Conservation (phyloP, 2,113 vertebrate genomes). For the Thymallus thymallus region DNA sequence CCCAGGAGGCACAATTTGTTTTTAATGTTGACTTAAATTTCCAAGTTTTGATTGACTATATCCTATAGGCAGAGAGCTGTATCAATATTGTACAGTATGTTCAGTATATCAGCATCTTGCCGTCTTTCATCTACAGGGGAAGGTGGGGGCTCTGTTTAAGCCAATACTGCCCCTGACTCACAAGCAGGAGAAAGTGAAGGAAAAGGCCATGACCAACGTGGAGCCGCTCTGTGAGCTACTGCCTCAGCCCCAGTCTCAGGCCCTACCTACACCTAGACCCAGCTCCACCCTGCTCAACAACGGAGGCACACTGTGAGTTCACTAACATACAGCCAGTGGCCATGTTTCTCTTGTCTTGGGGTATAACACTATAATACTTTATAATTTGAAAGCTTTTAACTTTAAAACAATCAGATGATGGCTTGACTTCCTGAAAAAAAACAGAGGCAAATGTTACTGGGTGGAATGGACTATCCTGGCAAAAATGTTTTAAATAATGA, state of each 20-base stretch:
- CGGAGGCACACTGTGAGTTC: constrained; percentile 84
- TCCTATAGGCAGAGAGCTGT: no score
- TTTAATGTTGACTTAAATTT: neutral
- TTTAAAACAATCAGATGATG: neutral
- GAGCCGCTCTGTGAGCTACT: constrained; percentile 78
- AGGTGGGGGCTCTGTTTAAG: constrained; percentile 72
- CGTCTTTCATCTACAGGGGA: constrained; percentile 67
- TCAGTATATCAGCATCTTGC: constrained; percentile 51
- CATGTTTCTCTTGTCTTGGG: neutral
- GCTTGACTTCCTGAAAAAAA: neutral
- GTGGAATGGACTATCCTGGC: neutral
- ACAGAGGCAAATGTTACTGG: neutral
- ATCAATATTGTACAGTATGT: no score
- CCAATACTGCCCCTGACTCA: constrained; percentile 73
- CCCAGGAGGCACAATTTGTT: no score
- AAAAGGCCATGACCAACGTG: constrained; percentile 69
- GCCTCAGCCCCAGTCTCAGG: constrained; percentile 56
- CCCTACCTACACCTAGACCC: constrained; percentile 76
- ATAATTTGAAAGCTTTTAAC: no score
- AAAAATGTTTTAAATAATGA: neutral
- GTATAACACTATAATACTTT: no score
- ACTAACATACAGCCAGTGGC: neutral
- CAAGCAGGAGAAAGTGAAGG: constrained; percentile 78
- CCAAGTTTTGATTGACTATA: neutral
- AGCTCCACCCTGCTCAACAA: constrained; percentile 87